A percentile compares a stretch with the other conserved stretches of the same genome.
These are phyloP conservation scores for Zoroaster sp. DNA, from an alignment of 53 echinoderm and acorn worm genomes.

Conservation along the genomic window DNA sequence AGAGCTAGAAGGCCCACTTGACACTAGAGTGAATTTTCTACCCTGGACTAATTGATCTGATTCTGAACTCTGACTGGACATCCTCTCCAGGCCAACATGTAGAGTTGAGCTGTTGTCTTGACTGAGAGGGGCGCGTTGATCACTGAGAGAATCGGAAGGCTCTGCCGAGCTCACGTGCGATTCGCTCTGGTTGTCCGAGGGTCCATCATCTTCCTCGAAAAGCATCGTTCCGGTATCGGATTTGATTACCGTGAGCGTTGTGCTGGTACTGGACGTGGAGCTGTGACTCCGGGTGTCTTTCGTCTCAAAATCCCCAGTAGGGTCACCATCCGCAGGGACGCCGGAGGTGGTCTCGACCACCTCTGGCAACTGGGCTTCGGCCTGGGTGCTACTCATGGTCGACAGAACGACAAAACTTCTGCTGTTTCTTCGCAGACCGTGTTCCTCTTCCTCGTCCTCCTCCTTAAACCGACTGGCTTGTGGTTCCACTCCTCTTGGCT, in stretches of 20 bases:
- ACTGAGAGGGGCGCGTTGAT: background rate
- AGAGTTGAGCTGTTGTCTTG: background rate
- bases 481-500: background rate
- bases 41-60: background rate
- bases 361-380: background rate
- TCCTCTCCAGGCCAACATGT: background rate
- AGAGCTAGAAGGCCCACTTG: slow-evolving; percentile 86
- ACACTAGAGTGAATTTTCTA: background rate
- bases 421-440: slow-evolving; percentile 49
- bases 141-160: background rate
- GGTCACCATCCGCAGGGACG: background rate
- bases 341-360: background rate
- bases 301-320: background rate
- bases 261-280: slow-evolving; percentile 27
- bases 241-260: slow-evolving; percentile 2
- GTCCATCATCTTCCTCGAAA: background rate
- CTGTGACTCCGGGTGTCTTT: slow-evolving; percentile 7
- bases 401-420: slow-evolving; percentile 70
- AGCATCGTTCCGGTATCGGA: slow-evolving; percentile 11
- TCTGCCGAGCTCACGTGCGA: background rate
- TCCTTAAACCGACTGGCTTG: background rate
- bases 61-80: slow-evolving; percentile 29
- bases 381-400: background rate
- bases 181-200: background rate
- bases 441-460: background rate